Evolutionary conservation across 1,140 invertebrate genomes (phyloP), one percentile per base, ranked within the genome.

Genomic region (Schmidtea mediterranea): DNA sequence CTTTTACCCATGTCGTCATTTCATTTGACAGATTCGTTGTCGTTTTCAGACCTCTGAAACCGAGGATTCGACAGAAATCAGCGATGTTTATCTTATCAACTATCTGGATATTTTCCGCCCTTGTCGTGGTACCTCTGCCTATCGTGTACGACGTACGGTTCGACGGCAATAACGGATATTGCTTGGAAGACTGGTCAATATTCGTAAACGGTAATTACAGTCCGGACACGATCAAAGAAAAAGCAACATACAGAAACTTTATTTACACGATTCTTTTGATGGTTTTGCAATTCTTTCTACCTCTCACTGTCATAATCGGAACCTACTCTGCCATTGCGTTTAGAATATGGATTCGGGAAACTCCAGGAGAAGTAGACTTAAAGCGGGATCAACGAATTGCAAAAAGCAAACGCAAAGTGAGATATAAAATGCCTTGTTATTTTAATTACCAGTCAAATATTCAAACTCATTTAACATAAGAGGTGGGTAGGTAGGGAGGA

Each of bases 271-370:
- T 45, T 45, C 15, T 15, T 5, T 19, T 45, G 10, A 22, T 45
- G 23, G 13, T 45, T 22, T 21, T 45, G n/a, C 43, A 45, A 45
- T 45, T 19, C n/a, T 45, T 45, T 24, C 15, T 45, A 13, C 43
- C 43, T 22, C 43, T 45, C 10, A 19, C 12, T 24, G 21, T 45
- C 3, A 45, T 45, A 19, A 8, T 15, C 21, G 19, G n/a, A 21
- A 45, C 43, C 6, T 45, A 45, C 22, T 45, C 43, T 19, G 43
- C 43, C 3, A 45, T 45, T 19, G 15, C 21, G 5, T 19, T 21
- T 19, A 45, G 21, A 21, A 45, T 45, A 22, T 21, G 19, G 10
- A 13, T 19, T 19, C 19, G 15, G 2, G 21, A 45, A 21, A 24
- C 10, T 21, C 43, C 43, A 9, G 43, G 43, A 21, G 43, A 45